Evolutionary conservation across 1,140 invertebrate species (phyloP).

Genomic region (Panagrolaimus sp.): DNA sequence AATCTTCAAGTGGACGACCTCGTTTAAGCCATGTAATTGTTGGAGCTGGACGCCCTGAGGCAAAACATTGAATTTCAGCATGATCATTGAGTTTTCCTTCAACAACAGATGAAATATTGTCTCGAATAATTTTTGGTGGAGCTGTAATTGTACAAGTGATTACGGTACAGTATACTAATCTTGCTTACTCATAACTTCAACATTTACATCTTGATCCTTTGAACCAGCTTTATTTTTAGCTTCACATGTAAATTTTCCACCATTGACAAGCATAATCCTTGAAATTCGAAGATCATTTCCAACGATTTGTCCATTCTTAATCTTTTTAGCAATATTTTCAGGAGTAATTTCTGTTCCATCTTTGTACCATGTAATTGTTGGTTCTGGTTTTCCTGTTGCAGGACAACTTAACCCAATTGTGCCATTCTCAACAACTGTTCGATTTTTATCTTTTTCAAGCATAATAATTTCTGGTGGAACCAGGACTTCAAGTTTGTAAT

Average conservation of each 20-base stretch:
- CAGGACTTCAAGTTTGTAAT: slow-evolving; percentile 44
- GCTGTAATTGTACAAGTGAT: slow-evolving; percentile 56
- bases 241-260: slow-evolving; percentile 47
- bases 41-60: slow-evolving; percentile 63
- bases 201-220: slow-evolving; percentile 55
- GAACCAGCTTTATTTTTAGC: slow-evolving; percentile 60
- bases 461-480: slow-evolving; percentile 42
- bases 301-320: slow-evolving; percentile 22
- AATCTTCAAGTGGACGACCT: slow-evolving; percentile 33
- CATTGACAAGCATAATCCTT: slow-evolving; percentile 26
- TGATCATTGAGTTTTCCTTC: slow-evolving; percentile 52
- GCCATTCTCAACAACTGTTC: slow-evolving; percentile 67
- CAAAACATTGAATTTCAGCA: slow-evolving; percentile 61
- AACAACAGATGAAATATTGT: slow-evolving; percentile 48
- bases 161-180: not conserved
- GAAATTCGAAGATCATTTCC: slow-evolving; percentile 34
- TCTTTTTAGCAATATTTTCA: slow-evolving; percentile 27
- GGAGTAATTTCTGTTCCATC: slow-evolving; percentile 65
- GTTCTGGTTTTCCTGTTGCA: slow-evolving; percentile 69
- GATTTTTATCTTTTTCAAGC: slow-evolving; percentile 48
- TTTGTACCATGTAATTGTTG: slow-evolving; percentile 77
- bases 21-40: slow-evolving; percentile 64
- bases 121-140: slow-evolving; percentile 57
- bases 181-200: slow-evolving; percentile 60
- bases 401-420: slow-evolving; percentile 53